Evolutionary conservation across 1,140 invertebrate species (phyloP), one percentile per base, ranked within the genome.

Genomic region (Drosophila willistoni): DNA sequence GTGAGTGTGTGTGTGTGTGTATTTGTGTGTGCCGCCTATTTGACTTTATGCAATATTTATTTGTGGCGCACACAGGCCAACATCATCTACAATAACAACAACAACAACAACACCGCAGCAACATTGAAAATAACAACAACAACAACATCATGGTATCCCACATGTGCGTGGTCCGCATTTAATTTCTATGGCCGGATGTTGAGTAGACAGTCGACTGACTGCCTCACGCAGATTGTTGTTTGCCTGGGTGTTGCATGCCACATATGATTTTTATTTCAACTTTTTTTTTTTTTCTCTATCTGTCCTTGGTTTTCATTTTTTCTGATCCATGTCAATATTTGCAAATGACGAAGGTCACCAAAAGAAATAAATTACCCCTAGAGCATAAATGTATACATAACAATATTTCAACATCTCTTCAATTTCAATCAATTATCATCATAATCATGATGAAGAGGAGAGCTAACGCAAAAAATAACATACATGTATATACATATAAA

Each of bases 11-110:
- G 1, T 19, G 57, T 54, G 25, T 65, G 34, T 67, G 67, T 55
- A 33, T 57, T 34, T 71, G 65, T 69, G 42, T 79, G 76, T 63
- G 29, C 65, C 22, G 72, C 60, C 78, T 86, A 82, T 86, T 87
- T 86, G 75, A 82, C 82, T 86, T 79, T 77, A 76, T 86, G 82
- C 83, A 87, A 82, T 86, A 86, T 86, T 86, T 86, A 87, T 86
- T 86, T 86, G 83, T 54, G 83, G 79, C 70, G n/a, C 63, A 70
- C 69, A 55, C 64, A 80, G 19, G 68, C 56, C 60, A 25, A 19
- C 59, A 62, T 10, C 29, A 41, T 68, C 36, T 64, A 61, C 36
- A 33, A 14, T 39, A 33, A 25, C 17, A 25, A 60, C 74, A 33
- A 14, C 44, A 33, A 25, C 17, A 25, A 60, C 74, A 63, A 33